Evolutionary conservation across 2,113 vertebrate genomes (phyloP), one percentile per base, ranked within the genome.

Genomic region (Cyprinodon tularosa): DNA sequence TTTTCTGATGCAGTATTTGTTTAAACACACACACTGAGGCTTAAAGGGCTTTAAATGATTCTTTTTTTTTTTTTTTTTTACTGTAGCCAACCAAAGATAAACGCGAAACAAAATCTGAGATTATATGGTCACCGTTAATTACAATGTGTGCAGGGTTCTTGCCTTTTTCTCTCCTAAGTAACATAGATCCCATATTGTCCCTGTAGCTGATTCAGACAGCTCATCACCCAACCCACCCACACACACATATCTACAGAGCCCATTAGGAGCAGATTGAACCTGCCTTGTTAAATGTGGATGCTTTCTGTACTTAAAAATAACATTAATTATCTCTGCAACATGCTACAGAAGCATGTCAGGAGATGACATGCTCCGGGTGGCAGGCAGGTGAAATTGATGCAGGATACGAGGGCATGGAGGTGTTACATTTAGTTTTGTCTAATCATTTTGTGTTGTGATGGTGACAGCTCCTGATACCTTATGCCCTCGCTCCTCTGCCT

Each of bases 261-360:
- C 64, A 75, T 14, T 78, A 71, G 20, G 1, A 47, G 1, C 77
- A 73, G 20, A 82, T 72, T 72, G 73, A 22, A 38, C 11, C 47
- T 75, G 72, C 37, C 74, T 79, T 72, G 62, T 82, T 69, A 72
- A 85, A 81, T 69, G 74, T 48, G 68, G 59, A 82, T 80, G 74
- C 75, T 78, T 73, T 77, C 71, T 71, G 42, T 79, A 47, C 60
- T 67, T 2, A 3, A 71, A 74, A 70, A 78, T 85, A 62, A 77
- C 66, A 82, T 82, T 61, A 48, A 82, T 75, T 70, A 72, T 74
- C 75, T 84, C 10, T 62, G 10, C 22, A 9, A 13, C 62, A 48
- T 66, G 62, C 65, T 45, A 66, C 76, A 81, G 80, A 88, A 29
- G 29, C 29, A 29, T 80, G 64, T 86, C 84, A 70, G 74, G 71